A percentile compares a stretch with the other conserved stretches of the same genome.
Evolutionary conservation across 2,888 invertebrate species (phyloP).

Genomic region (Apamea anceps): DNA sequence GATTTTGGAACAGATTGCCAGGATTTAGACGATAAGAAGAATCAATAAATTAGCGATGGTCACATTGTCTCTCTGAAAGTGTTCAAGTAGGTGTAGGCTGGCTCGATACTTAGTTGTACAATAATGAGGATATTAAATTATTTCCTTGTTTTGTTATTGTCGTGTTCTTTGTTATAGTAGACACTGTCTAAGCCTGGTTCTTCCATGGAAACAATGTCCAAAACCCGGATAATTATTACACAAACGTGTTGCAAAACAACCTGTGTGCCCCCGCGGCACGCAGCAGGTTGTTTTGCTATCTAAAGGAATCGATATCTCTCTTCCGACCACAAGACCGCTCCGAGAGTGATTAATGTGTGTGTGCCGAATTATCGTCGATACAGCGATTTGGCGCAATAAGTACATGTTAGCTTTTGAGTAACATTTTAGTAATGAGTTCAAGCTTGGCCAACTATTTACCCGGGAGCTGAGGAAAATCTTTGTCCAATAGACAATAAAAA

Average conservation of each 20-base stretch:
- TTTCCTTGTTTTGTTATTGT: not conserved
- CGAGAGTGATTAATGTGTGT: slow-evolving; percentile 13
- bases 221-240: not conserved
- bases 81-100: not conserved
- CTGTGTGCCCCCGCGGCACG: not conserved
- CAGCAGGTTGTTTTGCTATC: slow-evolving; percentile 3
- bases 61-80: not conserved
- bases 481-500: not conserved
- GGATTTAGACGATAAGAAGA: slow-evolving; percentile 65
- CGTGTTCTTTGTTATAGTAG: too few relatives aligned
- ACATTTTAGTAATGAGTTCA: not conserved
- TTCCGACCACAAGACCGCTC: not conserved
- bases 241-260: not conserved
- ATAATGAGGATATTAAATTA: not conserved
- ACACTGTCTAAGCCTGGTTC: too few relatives aligned
- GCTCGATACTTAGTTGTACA: not conserved
- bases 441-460: not conserved
- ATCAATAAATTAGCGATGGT: slow-evolving; percentile 52
- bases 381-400: too few relatives aligned
- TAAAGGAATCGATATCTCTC: slow-evolving; percentile 6
- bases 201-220: not conserved
- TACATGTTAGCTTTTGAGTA: not conserved
- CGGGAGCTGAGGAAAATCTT: not conserved
- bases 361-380: not conserved
- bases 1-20: slow-evolving; percentile 59